Base-by-base conservation (phyloP, 2,113 vertebrate species). In the Microcebus jonahi region DNA sequence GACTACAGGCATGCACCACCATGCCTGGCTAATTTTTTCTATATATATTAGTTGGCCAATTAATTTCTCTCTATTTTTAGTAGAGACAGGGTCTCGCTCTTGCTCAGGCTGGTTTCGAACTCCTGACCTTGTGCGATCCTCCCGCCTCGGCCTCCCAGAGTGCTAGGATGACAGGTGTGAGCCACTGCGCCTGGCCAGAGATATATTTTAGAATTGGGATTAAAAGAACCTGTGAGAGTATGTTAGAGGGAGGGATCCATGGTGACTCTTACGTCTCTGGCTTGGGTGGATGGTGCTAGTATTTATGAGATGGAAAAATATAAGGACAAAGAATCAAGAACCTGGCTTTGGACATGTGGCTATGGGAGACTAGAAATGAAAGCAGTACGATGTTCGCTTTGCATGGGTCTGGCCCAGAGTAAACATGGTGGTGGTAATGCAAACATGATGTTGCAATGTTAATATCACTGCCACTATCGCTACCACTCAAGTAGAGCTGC, bases 331-430 rank as follows among this genome's bases (percentile, higher is more conserved):
- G 67, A 85, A 39, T 15, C 17, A 59, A 68, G 63, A 17, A 31
- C 9, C 31, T 2, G 25, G 57, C 61, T 90, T 68, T 68, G 89
- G 53, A 57, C n/a, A 6, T 7, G 42, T 8, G 42, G 29, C 25
- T 5, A 11, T 29, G 42, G 15, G 50, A 65, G 39, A 42, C 57
- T 59, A 36, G 57, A 53, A 53, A 67, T 3, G 70, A 20, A 67
- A 67, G 71, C 25, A 45, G 34, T 3, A 10, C 63, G 80, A 31
- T 1, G 31, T 20, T 20, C 9, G 55, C 25, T 4, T 0, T 14
- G 8, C 17, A 0, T 0, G 0, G 1, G 18, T 21, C 20, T 18
- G 61, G 76, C 55, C 39, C 81, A 36, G n/a, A 55, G 42, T 3
- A 6, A 11, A 39, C 21, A 3, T 11, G 75, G 9, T 1, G 65